Base-by-base conservation (phyloP, 2,888 invertebrate genomes). In the Drymonia ruficornis region DNA sequence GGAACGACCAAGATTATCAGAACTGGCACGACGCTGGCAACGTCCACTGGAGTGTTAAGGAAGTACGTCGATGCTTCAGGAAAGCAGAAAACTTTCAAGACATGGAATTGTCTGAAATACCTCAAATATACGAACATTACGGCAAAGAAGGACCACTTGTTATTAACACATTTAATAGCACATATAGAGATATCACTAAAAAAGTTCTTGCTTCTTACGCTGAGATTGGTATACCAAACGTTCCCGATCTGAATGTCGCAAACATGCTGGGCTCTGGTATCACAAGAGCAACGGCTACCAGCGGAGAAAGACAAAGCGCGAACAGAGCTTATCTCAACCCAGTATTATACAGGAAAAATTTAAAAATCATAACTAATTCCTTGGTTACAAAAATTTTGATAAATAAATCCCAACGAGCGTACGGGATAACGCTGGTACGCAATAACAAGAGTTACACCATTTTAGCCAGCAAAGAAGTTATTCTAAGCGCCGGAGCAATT, bases 21-120 rank as follows among this genome's bases (percentile, higher is more conserved):
- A 72, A 74, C 23, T 95, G 95, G 95, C 86, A 84, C 12, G 70
- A 81, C 0, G 74, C 79, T 13, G 94, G 94, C 2, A 94, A 94
- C 53, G 45, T 67, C 0, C 93, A 93, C 8, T 95, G 95, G 95
- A 62, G 67, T 47, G 93, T 93, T 64, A 71, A 91, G 38, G 85
- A 92, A n/a, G 91, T 94, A 1, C 60, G 80, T 0, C 67, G 85
- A 6, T 94, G 93, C 62, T 93, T 87, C 15, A 88, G 85, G 23
- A 94, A 94, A 67, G 86, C 89, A 0, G 93, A 95, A 80, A 91
- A 87, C 58, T 69, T 84, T 13, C 83, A 88, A 62, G 72, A 82
- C 40, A 18, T 62, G 56, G 15, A 70, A 1, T 56, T 78, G 11
- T 53, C 78, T 13, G 63, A 68, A 38, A 65, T 82, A 64, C 59